Evolutionary conservation across 1,140 invertebrate species (phyloP), one percentile per base, ranked within the genome.

Genomic region (Lasioglossum baleicum): DNA sequence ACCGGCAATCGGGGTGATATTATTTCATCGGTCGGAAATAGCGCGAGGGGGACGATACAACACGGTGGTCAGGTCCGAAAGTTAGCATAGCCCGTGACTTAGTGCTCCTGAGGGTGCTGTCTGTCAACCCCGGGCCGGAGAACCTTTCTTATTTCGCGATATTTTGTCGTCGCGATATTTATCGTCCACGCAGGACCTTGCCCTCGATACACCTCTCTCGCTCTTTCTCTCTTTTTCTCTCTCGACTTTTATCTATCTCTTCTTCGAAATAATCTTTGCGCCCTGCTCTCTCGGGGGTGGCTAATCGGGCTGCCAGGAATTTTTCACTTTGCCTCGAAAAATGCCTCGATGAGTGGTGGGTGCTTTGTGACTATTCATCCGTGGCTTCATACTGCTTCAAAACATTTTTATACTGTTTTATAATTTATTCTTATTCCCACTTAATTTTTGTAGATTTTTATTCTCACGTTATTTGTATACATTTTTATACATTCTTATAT

Each of bases 71-170:
- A 82, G 76, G 76, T 5, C 51, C 79, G 80, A 83, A 87, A 87
- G 88, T 90, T 90, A 89, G 88, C 88, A 89, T 90, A 88, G 82
- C 64, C 56, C 68, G 87, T 92, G 90, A 92, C 91, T 92, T 92
- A 92, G 90, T 91, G 87, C 86, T 91, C 91, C 91, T 92, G 82
- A 53, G 91, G 91, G 91, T 90, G 91, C 83, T 90, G 89, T 92
- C 83, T 85, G 87, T 92, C 89, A 90, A 87, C 83, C 82, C 60
- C 75, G 70, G 64, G 42, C n/a, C n/a, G 44, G 82, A 80, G 80
- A 81, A 82, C 88, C 85, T 88, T 90, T 89, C 81, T 86, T 89
- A 89, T 88, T 88, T 86, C 75, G 75, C 81, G 87, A 89, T 90
- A 90, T 88, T 90, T 90, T 90, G 89, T 90, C 88, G 88, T 82